Evolutionary conservation across 2,113 vertebrate species (phyloP).

Genomic region (Lichenostomus cassidix): DNA sequence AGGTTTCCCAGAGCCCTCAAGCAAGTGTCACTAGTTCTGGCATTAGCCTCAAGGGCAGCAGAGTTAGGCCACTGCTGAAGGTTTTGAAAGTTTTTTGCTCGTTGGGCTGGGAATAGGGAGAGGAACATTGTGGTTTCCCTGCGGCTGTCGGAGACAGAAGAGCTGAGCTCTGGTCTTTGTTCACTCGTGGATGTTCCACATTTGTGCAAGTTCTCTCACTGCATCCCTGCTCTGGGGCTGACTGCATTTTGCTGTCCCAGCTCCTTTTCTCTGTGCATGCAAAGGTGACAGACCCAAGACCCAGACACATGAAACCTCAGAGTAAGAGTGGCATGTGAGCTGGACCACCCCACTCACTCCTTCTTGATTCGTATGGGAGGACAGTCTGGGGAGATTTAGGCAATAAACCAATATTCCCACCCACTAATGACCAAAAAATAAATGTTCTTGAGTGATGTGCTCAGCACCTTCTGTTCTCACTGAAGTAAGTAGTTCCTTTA

Average conservation of each 20-base stretch:
- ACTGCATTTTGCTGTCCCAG: neutral
- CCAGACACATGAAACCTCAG: neutral
- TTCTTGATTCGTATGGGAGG: neutral
- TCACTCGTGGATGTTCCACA: neutral
- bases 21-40: neutral
- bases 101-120: neutral
- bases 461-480: constrained; percentile 36
- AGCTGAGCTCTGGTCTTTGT: neutral
- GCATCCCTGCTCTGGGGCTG: neutral
- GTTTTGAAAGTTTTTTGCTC: neutral
- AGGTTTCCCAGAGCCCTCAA: neutral
- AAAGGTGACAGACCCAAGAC: neutral
- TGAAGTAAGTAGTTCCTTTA: constrained; percentile 6
- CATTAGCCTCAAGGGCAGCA: neutral
- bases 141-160: accelerated
- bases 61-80: neutral
- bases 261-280: neutral
- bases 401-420: neutral
- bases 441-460: neutral
- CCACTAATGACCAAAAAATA: neutral
- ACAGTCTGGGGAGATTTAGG: neutral
- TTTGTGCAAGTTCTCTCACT: neutral
- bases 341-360: neutral
- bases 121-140: neutral
- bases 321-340: neutral